Base-by-base conservation (phyloP, 2,797 vertebrate species). In the Emydoidea blandingii region DNA sequence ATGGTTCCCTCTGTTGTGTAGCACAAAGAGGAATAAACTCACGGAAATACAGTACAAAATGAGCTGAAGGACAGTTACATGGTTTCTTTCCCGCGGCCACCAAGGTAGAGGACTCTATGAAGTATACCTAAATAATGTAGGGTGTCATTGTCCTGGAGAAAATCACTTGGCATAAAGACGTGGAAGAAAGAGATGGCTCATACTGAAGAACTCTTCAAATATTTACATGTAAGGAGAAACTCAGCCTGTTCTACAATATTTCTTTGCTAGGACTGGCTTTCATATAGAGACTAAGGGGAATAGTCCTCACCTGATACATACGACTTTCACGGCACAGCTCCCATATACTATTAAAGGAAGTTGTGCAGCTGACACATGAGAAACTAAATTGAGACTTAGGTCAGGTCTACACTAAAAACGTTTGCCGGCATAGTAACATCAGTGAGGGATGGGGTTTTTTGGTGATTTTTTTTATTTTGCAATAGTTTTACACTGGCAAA, bases 351-450 rank as follows among this genome's bases (percentile, higher is more conserved):
- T 41, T 72, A 72, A 72, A 12, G 21, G 37, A 41, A 72, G 68
- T 41, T 52, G 53, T 54, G 31, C 57, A 88, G 49, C 10, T 57
- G 27, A 93, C 84, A 31, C 4, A 0, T 34, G 59, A 44, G 2
- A 19, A 50, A 15, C 0, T 6, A 78, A 72, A 85, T 0, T n/a
- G n/a, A 65, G 56, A 52, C 25, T 41, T 72, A 54, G 76, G 54
- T 74, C 49, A 57, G 16, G 5, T 34, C 87, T 84, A 44, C 34
- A 79, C 1, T 4, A 34, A 25, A 50, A 68, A 16, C 6, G 47
- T 74, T 74, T 76, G 27, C 27, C 83, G 12, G 11, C 74, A 91
- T 85, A 34, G 57, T 90, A 21, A 6, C 37, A 25, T 72, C 2
- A 3, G n/a, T 72, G 37, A 72, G 68, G 10, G 65, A n/a, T 83